Evolutionary conservation across 1,140 invertebrate species (phyloP).

Genomic region (Wasmannia auropunctata): DNA sequence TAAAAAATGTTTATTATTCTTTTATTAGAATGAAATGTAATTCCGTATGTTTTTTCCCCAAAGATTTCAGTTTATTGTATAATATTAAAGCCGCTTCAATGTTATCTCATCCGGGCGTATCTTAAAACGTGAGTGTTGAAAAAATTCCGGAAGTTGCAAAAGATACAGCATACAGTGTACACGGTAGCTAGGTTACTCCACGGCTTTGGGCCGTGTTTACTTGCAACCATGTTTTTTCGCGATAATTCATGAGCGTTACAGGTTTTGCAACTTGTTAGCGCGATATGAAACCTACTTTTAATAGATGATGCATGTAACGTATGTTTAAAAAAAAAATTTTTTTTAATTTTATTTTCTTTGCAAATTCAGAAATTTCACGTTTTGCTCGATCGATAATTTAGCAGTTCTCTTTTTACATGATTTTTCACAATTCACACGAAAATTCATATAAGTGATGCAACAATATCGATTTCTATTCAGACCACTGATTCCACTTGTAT

Average conservation of each 20-base stretch:
- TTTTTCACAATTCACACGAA: not conserved
- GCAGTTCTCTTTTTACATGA: not conserved
- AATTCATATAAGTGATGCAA: not conserved
- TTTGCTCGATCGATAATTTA: not conserved
- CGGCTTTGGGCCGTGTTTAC: constrained; percentile 31
- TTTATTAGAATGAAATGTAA: not conserved
- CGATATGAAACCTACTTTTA: constrained; percentile 25
- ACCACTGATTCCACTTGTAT: too few relatives aligned
- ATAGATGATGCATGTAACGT: not conserved
- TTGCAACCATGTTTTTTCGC: not conserved
- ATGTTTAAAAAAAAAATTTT: not conserved
- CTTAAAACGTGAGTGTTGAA: constrained; percentile 3
- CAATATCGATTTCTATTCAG: too few relatives aligned
- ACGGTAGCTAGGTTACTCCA: not conserved
- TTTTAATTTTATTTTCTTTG: not conserved
- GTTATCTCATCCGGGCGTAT: not conserved
- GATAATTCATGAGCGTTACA: constrained; percentile 5
- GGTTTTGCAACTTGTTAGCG: not conserved
- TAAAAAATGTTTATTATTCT: not conserved
- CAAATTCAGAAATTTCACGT: not conserved
- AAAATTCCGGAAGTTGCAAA: not conserved
- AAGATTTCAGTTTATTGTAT: not conserved
- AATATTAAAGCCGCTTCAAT: not conserved
- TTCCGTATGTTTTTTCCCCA: not conserved
- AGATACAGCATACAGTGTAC: not conserved